Base-by-base conservation (phyloP, 1,140 invertebrate species). In the Rhynchophorus ferrugineus region DNA sequence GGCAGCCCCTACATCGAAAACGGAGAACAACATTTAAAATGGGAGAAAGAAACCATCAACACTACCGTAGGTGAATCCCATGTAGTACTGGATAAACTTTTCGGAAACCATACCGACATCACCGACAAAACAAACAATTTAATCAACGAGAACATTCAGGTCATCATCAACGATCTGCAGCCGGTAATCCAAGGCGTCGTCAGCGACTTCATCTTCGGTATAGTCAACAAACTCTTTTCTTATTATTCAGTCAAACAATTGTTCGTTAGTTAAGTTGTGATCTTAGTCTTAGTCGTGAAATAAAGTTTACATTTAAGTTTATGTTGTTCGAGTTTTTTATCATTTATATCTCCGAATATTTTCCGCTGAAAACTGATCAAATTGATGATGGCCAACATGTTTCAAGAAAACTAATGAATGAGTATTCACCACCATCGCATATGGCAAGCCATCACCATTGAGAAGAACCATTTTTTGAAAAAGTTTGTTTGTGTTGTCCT, bases 51-150 rank as follows among this genome's bases (percentile, higher is more conserved):
- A 42, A 21, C 36, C 0, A 47, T 54, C 11, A 16, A 34, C 1
- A 20, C 39, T 8, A 37, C 37, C 1, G 29, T 54, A 7, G 51
- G 45, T 36, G 37, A 54, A n/a, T 54, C 51, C 1, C 51, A 54
- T 42, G 44, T 54, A 3, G 24, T 54, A 14, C 17, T 54, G n/a
- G 51, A 54, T 14, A 47, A 47, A 22, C 16, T 54, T 3, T 54
- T 54, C 19, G 51, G 51, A 19, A 54, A 54, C 17, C 51, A 54
- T 36, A 54, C 44, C 1, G 51, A 54, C 16, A 41, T 54, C 11
- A 69, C 51, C 69, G 61, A 56, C 11, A 52, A 61, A 43, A 61
- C 59, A n/a, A 61, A 61, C 20, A 54, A 59, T 39, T 44, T 61
- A 20, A 55, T 61, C 9, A 61, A 61, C 39, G 56, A 61, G 8